Conservation (phyloP, 37 sponge, comb jelly and placozoan species). For the Corticium candelabrum region DNA sequence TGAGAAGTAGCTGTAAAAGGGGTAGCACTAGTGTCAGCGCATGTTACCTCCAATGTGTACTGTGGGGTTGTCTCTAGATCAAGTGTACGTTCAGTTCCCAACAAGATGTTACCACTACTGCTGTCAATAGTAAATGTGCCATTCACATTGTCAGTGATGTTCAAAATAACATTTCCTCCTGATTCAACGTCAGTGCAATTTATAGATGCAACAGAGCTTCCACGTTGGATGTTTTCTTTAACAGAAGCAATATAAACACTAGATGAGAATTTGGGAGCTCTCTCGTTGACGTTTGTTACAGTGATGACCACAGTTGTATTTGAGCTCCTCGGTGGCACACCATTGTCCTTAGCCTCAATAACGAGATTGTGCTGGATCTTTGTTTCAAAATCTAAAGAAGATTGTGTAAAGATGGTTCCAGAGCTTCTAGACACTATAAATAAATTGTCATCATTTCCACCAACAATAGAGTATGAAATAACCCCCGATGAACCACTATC, state of each 20-base stretch:
- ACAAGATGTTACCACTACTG: conserved; percentile 1
- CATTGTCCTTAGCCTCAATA: conserved; percentile 1
- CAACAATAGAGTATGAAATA: not conserved
- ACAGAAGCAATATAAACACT: conserved; percentile 25
- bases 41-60: not conserved
- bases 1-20: not conserved
- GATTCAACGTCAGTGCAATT: conserved; percentile 44
- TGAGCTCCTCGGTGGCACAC: not conserved
- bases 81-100: conserved; percentile 8
- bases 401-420: not conserved
- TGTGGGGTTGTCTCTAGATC: not conserved
- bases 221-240: conserved; percentile 17
- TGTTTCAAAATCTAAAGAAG: not conserved
- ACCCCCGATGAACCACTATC: not conserved
- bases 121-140: conserved; percentile 5
- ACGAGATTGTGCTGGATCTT: not conserved
- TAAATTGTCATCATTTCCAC: not conserved
- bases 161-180: not conserved
- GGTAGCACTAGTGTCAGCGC: not conserved
- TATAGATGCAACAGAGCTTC: conserved; percentile 11
- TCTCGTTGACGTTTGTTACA: conserved; percentile 37
- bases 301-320: conserved; percentile 18
- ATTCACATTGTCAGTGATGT: not conserved
- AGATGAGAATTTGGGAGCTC: conserved; percentile 18
- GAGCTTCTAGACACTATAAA: not conserved